Evolutionary conservation across 1,140 invertebrate genomes (phyloP), one percentile per base, ranked within the genome.

Genomic region (Cotesia typhae): DNA sequence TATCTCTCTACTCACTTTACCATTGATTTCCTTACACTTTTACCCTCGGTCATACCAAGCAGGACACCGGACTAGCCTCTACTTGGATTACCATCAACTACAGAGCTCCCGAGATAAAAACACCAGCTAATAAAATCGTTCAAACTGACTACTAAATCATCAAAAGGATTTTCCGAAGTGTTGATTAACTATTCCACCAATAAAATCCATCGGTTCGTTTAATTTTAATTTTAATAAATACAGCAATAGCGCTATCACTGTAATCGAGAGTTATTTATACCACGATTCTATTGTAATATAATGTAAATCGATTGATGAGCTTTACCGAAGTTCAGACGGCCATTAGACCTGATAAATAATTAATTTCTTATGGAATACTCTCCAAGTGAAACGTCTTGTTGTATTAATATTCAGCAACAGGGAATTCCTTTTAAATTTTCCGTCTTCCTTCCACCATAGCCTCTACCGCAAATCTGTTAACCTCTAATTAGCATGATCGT

Each of bases 401-500:
- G 5, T 47, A 47, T 47, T 47, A 47, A 47, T 47, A 47, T 47
- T 47, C 41, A 47, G 10, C 10, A 10, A 0, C 10, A 47, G 41
- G 4, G 4, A 47, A 47, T 47, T 47, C 41, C 41, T 7, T 47
- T 47, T 6, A 47, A 7, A 47, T 55, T 20, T 59, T 59, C 9
- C 17, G 28, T 20, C 17, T 28, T 59, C 17, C 20, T 28, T 9
- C 14, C 28, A 28, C 17, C 28, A 9, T 53, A 55, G 14, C 17
- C n/a, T 67, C 28, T 67, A 67, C 7, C 52, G 12, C 59, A 35
- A 36, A 61, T 20, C 55, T 59, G 3, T 60, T 51, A 61, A 70
- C 74, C 76, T 80, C 74, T 80, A 80, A 80, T 80, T 80, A 80
- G 78, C 76, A 75, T 76, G 61, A 55, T 35, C 75, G 74, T 73